Evolutionary conservation across 2,888 invertebrate genomes (phyloP).

Genomic region (Germaria angustata): DNA sequence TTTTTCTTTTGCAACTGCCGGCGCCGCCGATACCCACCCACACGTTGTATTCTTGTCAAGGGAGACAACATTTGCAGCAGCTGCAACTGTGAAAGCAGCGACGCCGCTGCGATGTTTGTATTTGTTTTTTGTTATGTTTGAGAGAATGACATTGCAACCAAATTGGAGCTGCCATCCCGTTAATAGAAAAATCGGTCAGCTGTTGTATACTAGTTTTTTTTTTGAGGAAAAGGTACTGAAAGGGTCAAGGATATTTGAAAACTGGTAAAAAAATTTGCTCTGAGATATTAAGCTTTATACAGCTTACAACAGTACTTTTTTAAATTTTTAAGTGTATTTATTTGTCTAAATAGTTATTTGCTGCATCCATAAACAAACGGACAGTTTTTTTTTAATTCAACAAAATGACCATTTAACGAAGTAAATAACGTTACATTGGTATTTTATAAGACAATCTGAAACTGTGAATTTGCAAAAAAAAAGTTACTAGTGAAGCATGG

Average conservation of each 20-base stretch:
- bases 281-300: too few species aligned
- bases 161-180: slow-evolving; percentile 42
- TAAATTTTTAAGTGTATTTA: too few species aligned
- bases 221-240: background rate
- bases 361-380: too few species aligned
- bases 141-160: slow-evolving; percentile 67
- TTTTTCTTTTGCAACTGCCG: slow-evolving; percentile 52
- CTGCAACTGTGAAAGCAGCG: slow-evolving; percentile 47
- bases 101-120: slow-evolving; percentile 11
- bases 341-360: too few species aligned
- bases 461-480: too few species aligned
- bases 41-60: slow-evolving; percentile 60
- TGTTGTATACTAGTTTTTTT: background rate
- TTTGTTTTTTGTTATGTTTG: slow-evolving; percentile 66
- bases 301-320: too few species aligned
- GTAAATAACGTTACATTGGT: too few species aligned
- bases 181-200: slow-evolving; percentile 19
- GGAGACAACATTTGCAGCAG: slow-evolving; percentile 60
- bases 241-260: slow-evolving; percentile 21
- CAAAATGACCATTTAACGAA: too few species aligned
- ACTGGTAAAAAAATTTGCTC: background rate
- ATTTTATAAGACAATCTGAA: too few species aligned
- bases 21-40: slow-evolving; percentile 63
- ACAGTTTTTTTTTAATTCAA: too few species aligned
- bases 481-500: too few species aligned